Percentiles rank a stretch among this genome's conserved stretches.
Conservation (phyloP, 2,888 invertebrate genomes). For the Heteropelma amictum region DNA sequence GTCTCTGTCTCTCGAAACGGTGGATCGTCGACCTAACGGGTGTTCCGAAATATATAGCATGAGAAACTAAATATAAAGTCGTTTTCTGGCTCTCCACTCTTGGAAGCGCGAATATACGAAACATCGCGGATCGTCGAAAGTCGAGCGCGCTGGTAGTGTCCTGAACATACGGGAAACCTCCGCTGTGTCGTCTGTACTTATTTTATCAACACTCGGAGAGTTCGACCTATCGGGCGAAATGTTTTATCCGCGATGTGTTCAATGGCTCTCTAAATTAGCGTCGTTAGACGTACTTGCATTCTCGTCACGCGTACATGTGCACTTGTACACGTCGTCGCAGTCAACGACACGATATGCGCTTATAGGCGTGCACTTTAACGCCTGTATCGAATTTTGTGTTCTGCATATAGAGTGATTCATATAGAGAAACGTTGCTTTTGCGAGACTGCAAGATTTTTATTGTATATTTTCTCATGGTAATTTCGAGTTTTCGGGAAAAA, state of each 20-base stretch:
- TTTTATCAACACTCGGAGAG: constrained; percentile 15
- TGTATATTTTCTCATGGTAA: too few species aligned
- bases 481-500: too few species aligned
- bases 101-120: background rate
- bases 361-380: background rate
- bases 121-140: background rate
- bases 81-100: constrained; percentile 41
- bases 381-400: background rate
- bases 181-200: background rate
- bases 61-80: constrained; percentile 54
- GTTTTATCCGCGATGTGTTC: constrained; percentile 11
- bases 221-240: constrained; percentile 26
- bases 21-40: constrained; percentile 58
- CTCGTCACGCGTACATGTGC: constrained; percentile 24
- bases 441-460: too few species aligned
- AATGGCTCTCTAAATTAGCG: constrained; percentile 56
- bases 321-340: constrained; percentile 10
- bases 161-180: constrained; percentile 24
- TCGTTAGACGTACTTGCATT: constrained; percentile 32
- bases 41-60: constrained; percentile 52
- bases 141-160: background rate
- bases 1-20: constrained; percentile 50
- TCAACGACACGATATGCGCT: constrained; percentile 10
- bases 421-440: too few species aligned
- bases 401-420: too few species aligned